phyloP scores from a whole-genome alignment of 2,888 invertebrate species.

The Leucophenga maculata region DNA sequence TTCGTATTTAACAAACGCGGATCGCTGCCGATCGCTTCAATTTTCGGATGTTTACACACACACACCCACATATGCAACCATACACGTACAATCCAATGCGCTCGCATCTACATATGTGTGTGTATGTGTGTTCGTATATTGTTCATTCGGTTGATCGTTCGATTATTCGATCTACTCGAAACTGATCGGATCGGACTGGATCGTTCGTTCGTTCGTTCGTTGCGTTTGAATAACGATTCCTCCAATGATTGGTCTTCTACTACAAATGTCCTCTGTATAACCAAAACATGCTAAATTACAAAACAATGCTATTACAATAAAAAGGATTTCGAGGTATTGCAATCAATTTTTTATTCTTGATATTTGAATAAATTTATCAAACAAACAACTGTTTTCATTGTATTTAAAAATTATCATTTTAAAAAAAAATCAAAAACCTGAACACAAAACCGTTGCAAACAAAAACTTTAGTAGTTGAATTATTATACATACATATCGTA shows the following conservation, averaged over 20 bases:
- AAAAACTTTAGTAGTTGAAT: conserved; percentile 28
- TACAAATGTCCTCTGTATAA: conserved; percentile 36
- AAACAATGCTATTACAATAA: conserved; percentile 48
- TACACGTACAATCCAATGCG: background rate
- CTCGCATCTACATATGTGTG: background rate
- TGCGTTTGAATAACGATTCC: conserved; percentile 49
- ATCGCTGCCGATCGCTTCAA: conserved; percentile 68
- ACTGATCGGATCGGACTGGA: background rate
- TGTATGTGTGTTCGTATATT: background rate
- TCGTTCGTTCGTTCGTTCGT: conserved; percentile 36
- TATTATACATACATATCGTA: conserved; percentile 1
- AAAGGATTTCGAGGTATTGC: conserved; percentile 73
- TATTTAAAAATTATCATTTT: conserved; percentile 36
- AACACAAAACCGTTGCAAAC: conserved; percentile 30
- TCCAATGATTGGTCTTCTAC: conserved; percentile 67
- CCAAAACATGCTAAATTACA: conserved; percentile 35
- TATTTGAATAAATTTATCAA: conserved; percentile 60
- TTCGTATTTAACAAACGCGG: conserved; percentile 65
- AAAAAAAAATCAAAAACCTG: conserved; percentile 42
- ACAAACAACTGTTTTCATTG: conserved; percentile 58
- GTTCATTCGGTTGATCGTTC: background rate
- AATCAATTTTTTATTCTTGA: conserved; percentile 61
- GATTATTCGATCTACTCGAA: background rate
- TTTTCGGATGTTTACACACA: conserved; percentile 36
- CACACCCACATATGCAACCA: conserved; percentile 2